phyloP scores from a whole-genome alignment of 2,113 vertebrate species.

The Brachypteracias leptosomus region DNA sequence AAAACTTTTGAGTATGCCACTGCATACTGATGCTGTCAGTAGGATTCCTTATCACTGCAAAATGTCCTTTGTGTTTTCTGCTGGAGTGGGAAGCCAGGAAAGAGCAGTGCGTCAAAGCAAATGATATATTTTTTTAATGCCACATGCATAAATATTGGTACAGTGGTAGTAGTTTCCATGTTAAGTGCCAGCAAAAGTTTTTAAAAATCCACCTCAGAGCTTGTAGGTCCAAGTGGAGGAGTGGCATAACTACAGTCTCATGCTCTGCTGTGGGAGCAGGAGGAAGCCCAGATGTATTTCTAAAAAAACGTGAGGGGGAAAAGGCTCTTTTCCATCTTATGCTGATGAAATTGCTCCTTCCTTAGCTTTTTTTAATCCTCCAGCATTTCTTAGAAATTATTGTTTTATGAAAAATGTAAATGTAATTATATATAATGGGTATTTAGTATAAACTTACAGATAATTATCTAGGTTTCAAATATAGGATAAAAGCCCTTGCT shows the following conservation, averaged over 20 bases:
- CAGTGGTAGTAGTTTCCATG: neutral
- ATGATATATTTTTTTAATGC: neutral
- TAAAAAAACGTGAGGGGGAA: neutral
- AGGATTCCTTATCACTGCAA: neutral
- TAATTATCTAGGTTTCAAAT: neutral
- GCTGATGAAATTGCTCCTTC: neutral
- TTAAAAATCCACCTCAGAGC: neutral
- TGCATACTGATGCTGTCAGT: neutral
- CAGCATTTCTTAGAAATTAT: neutral
- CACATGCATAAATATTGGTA: conserved; percentile 1
- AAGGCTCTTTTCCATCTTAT: neutral
- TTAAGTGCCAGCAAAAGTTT: neutral
- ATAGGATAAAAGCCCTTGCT: neutral
- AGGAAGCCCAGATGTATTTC: neutral
- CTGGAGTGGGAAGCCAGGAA: neutral
- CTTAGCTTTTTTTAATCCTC: neutral
- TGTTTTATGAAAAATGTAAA: neutral
- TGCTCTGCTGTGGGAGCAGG: neutral
- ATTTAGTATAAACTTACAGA: neutral
- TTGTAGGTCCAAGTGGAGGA: neutral
- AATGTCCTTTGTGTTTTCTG: neutral
- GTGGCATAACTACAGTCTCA: neutral
- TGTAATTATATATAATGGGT: neutral
- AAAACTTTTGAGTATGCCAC: neutral
- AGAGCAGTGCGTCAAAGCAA: neutral